Conservation (phyloP, 2,797 vertebrate species). For the Pygocentrus nattereri region DNA sequence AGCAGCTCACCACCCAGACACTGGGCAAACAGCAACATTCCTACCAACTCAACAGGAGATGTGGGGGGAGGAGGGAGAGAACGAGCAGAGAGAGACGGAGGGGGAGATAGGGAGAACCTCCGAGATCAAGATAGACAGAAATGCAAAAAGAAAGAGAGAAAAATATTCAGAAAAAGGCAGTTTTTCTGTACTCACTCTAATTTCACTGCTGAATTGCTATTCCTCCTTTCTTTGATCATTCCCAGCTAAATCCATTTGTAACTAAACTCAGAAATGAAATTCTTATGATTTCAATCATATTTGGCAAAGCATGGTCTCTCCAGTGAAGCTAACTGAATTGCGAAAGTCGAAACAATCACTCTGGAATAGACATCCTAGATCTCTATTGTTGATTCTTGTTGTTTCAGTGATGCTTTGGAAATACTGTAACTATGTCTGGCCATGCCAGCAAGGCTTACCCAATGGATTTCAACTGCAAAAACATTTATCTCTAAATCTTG, state of each 20-base stretch:
- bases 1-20: slow-evolving; percentile 45
- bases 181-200: no score
- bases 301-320: no score
- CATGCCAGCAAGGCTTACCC: background rate
- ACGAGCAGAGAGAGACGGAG: slow-evolving; percentile 14
- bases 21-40: slow-evolving; percentile 60
- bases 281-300: background rate
- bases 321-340: no score
- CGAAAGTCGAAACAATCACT: no score
- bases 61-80: background rate
- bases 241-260: background rate
- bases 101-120: background rate
- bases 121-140: slow-evolving; percentile 19
- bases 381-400: background rate
- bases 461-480: background rate
- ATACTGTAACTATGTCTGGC: background rate
- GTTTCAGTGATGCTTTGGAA: background rate
- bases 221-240: no score
- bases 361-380: no score
- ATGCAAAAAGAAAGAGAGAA: slow-evolving; percentile 31
- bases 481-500: background rate
- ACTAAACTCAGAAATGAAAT: background rate
- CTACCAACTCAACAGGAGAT: slow-evolving; percentile 38
- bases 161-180: background rate
- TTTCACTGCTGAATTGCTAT: no score